These are phyloP conservation scores for Eutolmus rufibarbis DNA, from an alignment of 2,888 invertebrate genomes.

Conservation along the genomic window DNA sequence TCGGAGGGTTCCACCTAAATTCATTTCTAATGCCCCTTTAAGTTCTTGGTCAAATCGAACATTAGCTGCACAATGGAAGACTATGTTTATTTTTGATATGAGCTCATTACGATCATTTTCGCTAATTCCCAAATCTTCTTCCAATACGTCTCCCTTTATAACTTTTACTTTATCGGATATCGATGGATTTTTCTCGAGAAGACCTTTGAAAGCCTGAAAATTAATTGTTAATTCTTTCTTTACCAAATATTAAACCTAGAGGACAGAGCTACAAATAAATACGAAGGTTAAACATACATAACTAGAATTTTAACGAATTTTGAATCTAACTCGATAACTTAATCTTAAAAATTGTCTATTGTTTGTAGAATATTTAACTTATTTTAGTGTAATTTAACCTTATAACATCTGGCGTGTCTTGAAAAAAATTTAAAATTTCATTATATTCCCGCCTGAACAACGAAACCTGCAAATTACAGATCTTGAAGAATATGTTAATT, in stretches of 20 bases:
- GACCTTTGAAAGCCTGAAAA: slow-evolving; percentile 65
- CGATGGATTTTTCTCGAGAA: slow-evolving; percentile 67
- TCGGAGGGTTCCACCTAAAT: slow-evolving; percentile 81
- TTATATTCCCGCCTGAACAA: too few species aligned
- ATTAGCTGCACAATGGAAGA: slow-evolving; percentile 88
- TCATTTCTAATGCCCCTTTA: slow-evolving; percentile 82
- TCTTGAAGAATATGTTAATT: too few species aligned
- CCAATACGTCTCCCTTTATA: slow-evolving; percentile 72
- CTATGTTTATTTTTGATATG: slow-evolving; percentile 70
- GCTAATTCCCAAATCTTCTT: slow-evolving; percentile 69
- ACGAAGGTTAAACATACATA: too few species aligned
- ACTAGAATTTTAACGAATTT: too few species aligned
- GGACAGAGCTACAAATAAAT: background rate
- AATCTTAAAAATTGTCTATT: too few species aligned
- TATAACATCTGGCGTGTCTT: too few species aligned
- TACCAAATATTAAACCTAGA: background rate
- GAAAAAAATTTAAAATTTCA: too few species aligned
- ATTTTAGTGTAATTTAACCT: too few species aligned
- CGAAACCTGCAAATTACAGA: too few species aligned
- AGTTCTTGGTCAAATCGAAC: slow-evolving; percentile 88
- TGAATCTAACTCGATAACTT: too few species aligned
- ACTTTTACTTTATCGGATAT: slow-evolving; percentile 70
- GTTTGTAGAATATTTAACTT: too few species aligned
- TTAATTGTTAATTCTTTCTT: background rate
- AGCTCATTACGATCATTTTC: slow-evolving; percentile 68